Evolutionary conservation across 2,113 vertebrate species (phyloP).

Genomic region (Pteruthius melanotis): DNA sequence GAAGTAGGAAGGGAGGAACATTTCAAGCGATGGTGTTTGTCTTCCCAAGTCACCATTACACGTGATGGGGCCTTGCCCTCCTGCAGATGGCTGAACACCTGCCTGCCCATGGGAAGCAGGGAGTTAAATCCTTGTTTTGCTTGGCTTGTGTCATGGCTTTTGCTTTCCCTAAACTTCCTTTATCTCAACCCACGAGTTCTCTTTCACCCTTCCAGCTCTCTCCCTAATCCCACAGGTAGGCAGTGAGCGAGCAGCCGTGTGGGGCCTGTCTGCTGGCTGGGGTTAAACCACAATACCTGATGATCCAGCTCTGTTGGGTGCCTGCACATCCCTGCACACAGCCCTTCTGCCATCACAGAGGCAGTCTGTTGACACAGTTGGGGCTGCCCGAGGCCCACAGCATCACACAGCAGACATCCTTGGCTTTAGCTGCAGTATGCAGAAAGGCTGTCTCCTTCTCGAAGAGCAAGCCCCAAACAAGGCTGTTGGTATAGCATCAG

Average conservation of each 20-base stretch:
- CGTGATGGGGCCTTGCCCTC: not conserved
- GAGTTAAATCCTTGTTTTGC: not conserved
- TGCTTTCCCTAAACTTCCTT: not conserved
- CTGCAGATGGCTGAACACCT: not conserved
- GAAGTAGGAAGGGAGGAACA: not conserved
- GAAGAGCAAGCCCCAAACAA: no score
- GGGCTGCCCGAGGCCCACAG: no score
- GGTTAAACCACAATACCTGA: not conserved
- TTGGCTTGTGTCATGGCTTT: not conserved
- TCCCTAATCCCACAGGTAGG: no score
- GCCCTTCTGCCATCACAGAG: not conserved
- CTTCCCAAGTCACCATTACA: not conserved
- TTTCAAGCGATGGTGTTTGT: not conserved
- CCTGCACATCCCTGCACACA: rapidly evolving
- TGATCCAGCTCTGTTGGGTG: not conserved
- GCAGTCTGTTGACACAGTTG: no score
- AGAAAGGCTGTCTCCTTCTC: no score
- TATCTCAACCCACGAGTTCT: not conserved
- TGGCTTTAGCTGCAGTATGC: no score
- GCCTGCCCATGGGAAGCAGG: no score
- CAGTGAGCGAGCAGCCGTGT: rapidly evolving
- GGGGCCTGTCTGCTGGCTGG: not conserved
- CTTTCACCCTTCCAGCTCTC: rapidly evolving
- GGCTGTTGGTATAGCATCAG: no score
- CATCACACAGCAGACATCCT: no score